Base-by-base conservation (phyloP, 2,113 vertebrate genomes). In the Tautogolabrus adspersus region DNA sequence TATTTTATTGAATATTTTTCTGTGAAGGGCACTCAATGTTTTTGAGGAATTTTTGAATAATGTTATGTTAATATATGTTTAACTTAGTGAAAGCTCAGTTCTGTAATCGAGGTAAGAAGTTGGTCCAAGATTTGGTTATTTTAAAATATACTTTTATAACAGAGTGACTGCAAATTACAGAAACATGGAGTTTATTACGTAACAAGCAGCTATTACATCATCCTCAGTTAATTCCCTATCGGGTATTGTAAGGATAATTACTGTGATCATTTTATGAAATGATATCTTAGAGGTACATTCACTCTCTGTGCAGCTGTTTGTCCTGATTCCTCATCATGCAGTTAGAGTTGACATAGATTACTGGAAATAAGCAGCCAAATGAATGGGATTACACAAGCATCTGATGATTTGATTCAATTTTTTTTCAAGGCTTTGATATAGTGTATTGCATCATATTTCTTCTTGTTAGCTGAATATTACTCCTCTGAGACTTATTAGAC, bases 401-500 rank as follows among this genome's bases (percentile, higher is more conserved):
- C 60, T 62, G 64, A 84, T 75, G 63, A 77, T 77, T 87, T 79
- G 46, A 72, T 58, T 85, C 76, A 26, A 18, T 82, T 72, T 75
- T 62, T 52, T 69, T 73, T 75, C 57, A 71, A 64, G 40, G 66
- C 79, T 82, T 83, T 79, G 80, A 88, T 71, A 26, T 21, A 37
- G 11, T n/a, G 47, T 22, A 54, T 79, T 83, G 79, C 74, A 73
- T 85, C 63, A 80, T 30, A 75, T 73, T 80, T 2, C 2, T 60
- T 34, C 69, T 83, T 73, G 77, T 87, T 67, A 49, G 49, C 11
- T 40, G 30, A 65, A 65, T 72, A 68, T 76, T 70, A 44, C 62
- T 57, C 58, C 15, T 72, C 19, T 56, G 65, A 72, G 64, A 75
- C 42, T 54, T 72, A 75, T 77, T 67, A 71, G 60, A 76, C 1